These are phyloP conservation scores for Silurus lanzhouensis DNA, from an alignment of 2,797 vertebrate species.

Conservation along the genomic window DNA sequence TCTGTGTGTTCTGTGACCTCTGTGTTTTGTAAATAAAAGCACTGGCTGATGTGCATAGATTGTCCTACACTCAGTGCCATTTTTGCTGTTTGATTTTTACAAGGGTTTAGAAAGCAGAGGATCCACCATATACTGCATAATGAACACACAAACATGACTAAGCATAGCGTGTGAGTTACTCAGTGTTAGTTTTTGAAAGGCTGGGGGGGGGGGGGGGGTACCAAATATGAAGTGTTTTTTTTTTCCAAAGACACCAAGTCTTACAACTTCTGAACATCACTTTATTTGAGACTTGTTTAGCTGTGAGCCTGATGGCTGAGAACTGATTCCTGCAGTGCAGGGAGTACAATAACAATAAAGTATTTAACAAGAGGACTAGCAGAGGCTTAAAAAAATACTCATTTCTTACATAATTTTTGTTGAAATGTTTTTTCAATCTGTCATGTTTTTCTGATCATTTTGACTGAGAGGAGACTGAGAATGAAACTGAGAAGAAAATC, in stretches of 20 bases:
- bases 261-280: neutral
- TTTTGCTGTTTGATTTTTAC: slow-evolving; percentile 17
- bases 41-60: slow-evolving; percentile 19
- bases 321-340: slow-evolving; percentile 14
- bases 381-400: neutral
- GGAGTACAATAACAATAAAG: slow-evolving; percentile 9
- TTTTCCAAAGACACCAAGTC: neutral
- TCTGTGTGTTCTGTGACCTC: slow-evolving; percentile 7
- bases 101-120: neutral
- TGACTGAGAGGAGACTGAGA: too few species aligned
- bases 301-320: neutral
- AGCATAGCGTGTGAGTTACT: neutral
- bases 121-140: neutral
- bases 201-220: neutral
- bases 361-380: neutral
- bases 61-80: slow-evolving; percentile 34
- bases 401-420: too few species aligned
- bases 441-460: neutral
- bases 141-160: neutral
- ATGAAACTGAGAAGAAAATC: neutral
- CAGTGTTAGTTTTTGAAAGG: neutral
- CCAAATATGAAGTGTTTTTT: neutral
- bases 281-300: slow-evolving; percentile 6
- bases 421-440: neutral
- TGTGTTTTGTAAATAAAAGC: slow-evolving; percentile 32